Conservation (phyloP, 53 echinoderm and acorn worm genomes). For the Echinometra lucunter region DNA sequence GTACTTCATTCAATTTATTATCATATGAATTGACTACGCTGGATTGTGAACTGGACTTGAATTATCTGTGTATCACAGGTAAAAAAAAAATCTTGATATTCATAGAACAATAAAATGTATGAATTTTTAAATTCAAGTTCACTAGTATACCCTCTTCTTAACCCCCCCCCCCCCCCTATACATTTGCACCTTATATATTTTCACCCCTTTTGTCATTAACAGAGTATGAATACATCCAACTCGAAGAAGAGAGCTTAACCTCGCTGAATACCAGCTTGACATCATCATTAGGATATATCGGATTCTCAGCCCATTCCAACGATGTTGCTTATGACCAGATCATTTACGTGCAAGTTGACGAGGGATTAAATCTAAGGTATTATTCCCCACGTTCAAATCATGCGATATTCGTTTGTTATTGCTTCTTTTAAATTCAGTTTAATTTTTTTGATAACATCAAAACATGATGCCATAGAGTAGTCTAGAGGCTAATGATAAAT, state of each 20-base stretch:
- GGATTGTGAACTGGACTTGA: conserved; percentile 10
- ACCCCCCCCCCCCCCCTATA: too few relatives aligned
- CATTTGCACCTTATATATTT: neutral
- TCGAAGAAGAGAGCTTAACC: neutral
- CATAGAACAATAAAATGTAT: neutral
- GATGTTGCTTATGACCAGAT: neutral
- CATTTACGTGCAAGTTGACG: conserved; percentile 6
- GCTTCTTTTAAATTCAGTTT: too few relatives aligned
- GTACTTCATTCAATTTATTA: neutral
- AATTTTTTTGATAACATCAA: too few relatives aligned
- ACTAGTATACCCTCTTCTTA: too few relatives aligned
- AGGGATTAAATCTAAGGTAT: neutral
- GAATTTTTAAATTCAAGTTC: too few relatives aligned
- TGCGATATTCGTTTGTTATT: too few relatives aligned
- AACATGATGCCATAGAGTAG: too few relatives aligned
- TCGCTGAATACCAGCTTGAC: neutral
- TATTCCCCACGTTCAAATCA: too few relatives aligned
- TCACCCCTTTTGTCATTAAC: neutral
- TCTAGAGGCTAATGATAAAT: too few relatives aligned
- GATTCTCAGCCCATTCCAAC: conserved; percentile 21
- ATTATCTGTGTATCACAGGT: conserved; percentile 39
- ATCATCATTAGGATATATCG: neutral
- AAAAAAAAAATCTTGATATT: too few relatives aligned
- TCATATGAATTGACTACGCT: neutral
- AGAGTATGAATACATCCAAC: conserved; percentile 21